phyloP scores from a whole-genome alignment of 2,797 vertebrate species.

The Arnoldichthys spilopterus region DNA sequence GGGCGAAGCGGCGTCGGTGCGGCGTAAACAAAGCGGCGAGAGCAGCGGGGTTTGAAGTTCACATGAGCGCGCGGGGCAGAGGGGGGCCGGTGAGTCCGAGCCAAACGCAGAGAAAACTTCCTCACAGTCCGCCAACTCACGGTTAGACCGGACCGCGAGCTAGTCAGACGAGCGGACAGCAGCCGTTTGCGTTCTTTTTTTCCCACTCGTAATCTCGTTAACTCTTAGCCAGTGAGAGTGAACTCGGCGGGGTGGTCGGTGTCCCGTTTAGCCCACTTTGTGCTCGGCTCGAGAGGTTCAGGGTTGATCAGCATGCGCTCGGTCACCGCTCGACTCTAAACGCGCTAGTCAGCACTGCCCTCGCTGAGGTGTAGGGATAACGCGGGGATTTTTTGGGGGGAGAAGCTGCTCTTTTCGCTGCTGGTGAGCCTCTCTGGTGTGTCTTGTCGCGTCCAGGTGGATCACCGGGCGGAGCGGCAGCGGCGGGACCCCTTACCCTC shows the following conservation, averaged over 20 bases:
- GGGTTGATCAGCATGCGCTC: slow-evolving; percentile 29
- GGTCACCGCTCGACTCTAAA: slow-evolving; percentile 19
- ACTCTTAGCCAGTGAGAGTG: not conserved
- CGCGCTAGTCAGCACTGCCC: not conserved
- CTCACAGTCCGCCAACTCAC: slow-evolving; percentile 62
- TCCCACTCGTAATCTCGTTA: slow-evolving; percentile 10
- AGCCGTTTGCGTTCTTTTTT: not conserved
- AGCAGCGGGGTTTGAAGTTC: slow-evolving; percentile 77
- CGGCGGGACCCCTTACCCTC: slow-evolving; percentile 76
- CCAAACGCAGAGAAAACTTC: slow-evolving; percentile 69
- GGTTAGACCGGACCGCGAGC: slow-evolving; percentile 55
- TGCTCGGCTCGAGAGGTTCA: not conserved
- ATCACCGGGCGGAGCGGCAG: slow-evolving; percentile 80
- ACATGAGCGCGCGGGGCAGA: slow-evolving; percentile 67
- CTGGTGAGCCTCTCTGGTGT: slow-evolving; percentile 63
- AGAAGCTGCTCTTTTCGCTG: not conserved
- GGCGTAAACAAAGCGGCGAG: slow-evolving; percentile 80
- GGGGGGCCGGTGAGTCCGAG: slow-evolving; percentile 51
- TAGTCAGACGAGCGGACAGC: slow-evolving; percentile 24
- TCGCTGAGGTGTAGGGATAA: not conserved
- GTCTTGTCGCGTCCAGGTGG: slow-evolving; percentile 81
- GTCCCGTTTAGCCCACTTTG: not conserved
- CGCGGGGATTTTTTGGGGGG: slow-evolving; percentile 3
- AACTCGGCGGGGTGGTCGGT: not conserved
- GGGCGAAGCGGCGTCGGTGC: slow-evolving; percentile 70